Evolutionary conservation across 2,888 invertebrate genomes (phyloP), one percentile per base, ranked within the genome.

Genomic region (Eupelmus urozonus): DNA sequence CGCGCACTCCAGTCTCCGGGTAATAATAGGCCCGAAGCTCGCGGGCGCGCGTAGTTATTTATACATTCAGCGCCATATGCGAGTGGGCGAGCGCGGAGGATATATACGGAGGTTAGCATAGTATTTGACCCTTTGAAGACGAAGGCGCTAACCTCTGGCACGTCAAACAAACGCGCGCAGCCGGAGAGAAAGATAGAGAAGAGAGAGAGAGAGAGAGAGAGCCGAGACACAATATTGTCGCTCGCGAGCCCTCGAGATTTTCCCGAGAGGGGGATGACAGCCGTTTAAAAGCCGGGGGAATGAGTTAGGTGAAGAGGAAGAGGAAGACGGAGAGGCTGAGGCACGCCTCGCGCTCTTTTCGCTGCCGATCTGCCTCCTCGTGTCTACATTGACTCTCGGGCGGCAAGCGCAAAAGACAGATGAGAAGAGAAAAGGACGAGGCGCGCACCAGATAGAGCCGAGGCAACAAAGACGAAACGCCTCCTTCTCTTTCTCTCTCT

Each of bases 21-120:
- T 83, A 83, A 86, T 85, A 86, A 86, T 87, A 85, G 86, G 83
- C 82, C 81, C 79, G 40, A 79, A 76, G 79, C 57, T 0, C 60
- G 7, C 34, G 27, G 76, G 79, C 57, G 1, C 60, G 7, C 34
- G 27, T 7, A 81, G 85, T 85, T 87, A 87, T 87, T 87, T 87
- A 87, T 87, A 86, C 84, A 85, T 86, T 84, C 82, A 63, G 74
- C 69, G 78, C 85, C 86, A 81, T 85, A 85, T 84, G 84, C 81
- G 84, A 62, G 74, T 27, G 80, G 71, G 70, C 55, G 40, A 70
- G 20, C 5, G 16, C 5, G 18, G 29, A 45, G 53, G 29, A 9
- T n/a, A 51, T 29, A 51, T 27, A 16, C 11, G 57, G 25, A 23
- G 13, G 27, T 23, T 27, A 34, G 5, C 9, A 7, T 7, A 13